Percentiles rank a stretch among this genome's conserved stretches.
phyloP scores from a whole-genome alignment of 1,140 invertebrate species.

The Schmidtea mediterranea region DNA sequence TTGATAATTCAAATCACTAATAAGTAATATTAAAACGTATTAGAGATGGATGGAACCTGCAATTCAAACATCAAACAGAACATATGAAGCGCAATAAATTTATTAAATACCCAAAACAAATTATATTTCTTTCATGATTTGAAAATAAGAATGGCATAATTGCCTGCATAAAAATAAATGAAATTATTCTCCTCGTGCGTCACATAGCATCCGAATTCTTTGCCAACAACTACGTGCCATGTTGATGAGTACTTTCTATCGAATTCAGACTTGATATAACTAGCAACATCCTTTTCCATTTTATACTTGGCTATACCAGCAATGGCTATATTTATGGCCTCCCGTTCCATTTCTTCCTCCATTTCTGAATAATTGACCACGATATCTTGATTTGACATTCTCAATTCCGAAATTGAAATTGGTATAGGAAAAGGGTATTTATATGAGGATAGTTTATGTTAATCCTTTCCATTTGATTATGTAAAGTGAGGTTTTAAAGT shows the following conservation, averaged over 20 bases:
- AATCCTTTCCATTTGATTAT: no score
- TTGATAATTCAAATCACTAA: no score
- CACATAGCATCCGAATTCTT: slow-evolving; percentile 38
- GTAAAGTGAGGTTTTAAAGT: no score
- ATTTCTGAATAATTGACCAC: slow-evolving; percentile 99
- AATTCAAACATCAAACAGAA: no score
- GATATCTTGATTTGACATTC: no score
- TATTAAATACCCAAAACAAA: background rate
- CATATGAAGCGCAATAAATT: no score
- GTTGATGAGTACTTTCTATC: slow-evolving; percentile 96
- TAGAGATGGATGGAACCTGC: no score
- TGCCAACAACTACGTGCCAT: slow-evolving; percentile 71
- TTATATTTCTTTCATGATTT: background rate
- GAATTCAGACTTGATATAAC: slow-evolving; percentile 89
- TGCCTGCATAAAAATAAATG: background rate
- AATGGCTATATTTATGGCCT: slow-evolving; percentile 90
- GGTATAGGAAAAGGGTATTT: no score
- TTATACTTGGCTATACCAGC: slow-evolving; percentile 96
- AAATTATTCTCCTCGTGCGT: background rate
- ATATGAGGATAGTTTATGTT: no score
- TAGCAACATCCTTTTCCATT: slow-evolving; percentile 96
- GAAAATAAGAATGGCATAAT: background rate
- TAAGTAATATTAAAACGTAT: no score
- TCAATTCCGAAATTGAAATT: no score
- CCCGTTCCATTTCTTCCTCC: slow-evolving; percentile 99